Percentiles rank a stretch among this genome's conserved stretches.
phyloP scores from a whole-genome alignment of 1,140 invertebrate genomes.

The Linepithema humile region DNA sequence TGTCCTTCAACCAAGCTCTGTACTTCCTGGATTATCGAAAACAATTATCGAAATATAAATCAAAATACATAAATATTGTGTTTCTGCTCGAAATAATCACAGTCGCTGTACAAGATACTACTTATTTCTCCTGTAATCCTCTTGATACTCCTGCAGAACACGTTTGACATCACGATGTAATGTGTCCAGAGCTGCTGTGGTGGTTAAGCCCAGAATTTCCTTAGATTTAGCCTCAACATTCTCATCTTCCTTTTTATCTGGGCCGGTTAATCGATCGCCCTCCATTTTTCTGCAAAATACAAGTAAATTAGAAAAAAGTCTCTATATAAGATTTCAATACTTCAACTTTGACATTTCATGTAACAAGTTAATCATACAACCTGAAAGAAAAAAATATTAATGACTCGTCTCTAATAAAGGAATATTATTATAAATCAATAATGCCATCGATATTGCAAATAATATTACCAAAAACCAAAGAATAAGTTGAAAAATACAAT shows the following conservation, averaged over 20 bases:
- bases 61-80: not conserved
- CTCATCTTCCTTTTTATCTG: not conserved
- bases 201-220: slow-evolving; percentile 81
- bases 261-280: slow-evolving; percentile 28
- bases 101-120: slow-evolving; percentile 54
- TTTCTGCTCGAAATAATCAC: not conserved
- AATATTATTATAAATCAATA: not conserved
- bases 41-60: not conserved
- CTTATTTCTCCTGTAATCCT: slow-evolving; percentile 79
- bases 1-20: slow-evolving; percentile 84
- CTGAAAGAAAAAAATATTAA: not conserved
- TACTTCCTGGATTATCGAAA: slow-evolving; percentile 79
- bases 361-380: not conserved
- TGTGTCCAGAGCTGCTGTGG: slow-evolving; percentile 81
- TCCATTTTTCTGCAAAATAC: slow-evolving; percentile 47
- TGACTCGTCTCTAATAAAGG: not conserved
- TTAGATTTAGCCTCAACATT: slow-evolving; percentile 37
- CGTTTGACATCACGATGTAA: slow-evolving; percentile 82
- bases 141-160: slow-evolving; percentile 82
- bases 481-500: not conserved
- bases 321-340: not conserved
- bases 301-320: not conserved
- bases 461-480: not conserved
- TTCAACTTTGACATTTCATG: not conserved
- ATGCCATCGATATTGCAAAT: not conserved